Conservation (phyloP, 2,797 vertebrate genomes). For the Acrocephalus scirpaceus region DNA sequence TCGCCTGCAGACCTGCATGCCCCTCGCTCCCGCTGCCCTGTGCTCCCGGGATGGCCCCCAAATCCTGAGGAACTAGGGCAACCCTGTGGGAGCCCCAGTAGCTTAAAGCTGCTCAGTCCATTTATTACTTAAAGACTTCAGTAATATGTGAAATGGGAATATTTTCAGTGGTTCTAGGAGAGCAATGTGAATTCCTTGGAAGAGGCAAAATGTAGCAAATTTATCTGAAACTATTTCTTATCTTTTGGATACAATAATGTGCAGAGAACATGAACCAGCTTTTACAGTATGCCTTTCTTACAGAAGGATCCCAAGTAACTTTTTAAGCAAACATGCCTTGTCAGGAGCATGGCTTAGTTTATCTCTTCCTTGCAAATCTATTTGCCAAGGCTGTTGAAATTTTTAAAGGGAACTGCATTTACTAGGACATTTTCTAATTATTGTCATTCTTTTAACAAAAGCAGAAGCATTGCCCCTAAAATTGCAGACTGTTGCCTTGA, state of each 20-base stretch:
- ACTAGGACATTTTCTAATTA: neutral
- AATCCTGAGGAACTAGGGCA: neutral
- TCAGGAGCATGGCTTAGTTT: neutral
- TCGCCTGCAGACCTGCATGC: neutral
- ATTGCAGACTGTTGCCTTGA: neutral
- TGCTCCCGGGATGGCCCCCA: neutral
- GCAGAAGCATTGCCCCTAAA: neutral
- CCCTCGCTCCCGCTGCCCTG: rapidly evolving
- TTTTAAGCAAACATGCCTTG: neutral
- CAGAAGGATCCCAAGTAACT: conserved; percentile 56
- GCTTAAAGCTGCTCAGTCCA: neutral
- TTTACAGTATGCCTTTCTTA: conserved; percentile 18
- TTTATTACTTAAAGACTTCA: neutral
- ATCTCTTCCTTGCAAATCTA: neutral
- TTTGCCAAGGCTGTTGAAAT: neutral
- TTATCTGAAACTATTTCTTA: neutral
- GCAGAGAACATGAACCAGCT: neutral
- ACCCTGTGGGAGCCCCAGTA: neutral
- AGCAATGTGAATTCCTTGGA: neutral
- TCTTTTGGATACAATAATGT: neutral
- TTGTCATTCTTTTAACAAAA: neutral
- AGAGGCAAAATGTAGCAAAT: neutral
- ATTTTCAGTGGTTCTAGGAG: neutral
- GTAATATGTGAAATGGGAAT: neutral
- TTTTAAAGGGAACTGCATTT: neutral